These are phyloP conservation scores for Falco concolor DNA, from an alignment of 2,797 vertebrate genomes.

Conservation along the genomic window DNA sequence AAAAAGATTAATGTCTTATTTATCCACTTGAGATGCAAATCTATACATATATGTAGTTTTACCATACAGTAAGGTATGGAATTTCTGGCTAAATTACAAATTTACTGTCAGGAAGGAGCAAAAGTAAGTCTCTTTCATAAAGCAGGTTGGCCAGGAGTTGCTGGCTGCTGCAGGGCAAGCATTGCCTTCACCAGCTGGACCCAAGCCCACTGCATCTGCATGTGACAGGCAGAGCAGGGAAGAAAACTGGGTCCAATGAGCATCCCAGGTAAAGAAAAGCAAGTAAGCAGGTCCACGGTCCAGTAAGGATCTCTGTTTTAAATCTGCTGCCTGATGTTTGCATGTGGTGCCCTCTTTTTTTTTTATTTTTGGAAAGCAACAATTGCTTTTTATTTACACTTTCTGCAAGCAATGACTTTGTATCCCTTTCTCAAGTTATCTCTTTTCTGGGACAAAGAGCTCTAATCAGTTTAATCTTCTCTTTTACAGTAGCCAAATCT, in stretches of 20 bases:
- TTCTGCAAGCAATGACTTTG: background rate
- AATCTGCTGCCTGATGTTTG: background rate
- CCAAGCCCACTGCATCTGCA: background rate
- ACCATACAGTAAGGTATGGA: background rate
- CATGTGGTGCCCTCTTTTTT: background rate
- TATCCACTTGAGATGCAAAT: background rate
- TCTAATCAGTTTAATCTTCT: background rate
- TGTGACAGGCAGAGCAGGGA: background rate
- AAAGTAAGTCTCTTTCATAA: background rate
- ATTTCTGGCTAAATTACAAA: background rate
- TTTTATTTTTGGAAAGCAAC: background rate
- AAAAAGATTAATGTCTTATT: background rate
- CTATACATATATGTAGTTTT: background rate
- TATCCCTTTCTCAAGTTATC: background rate
- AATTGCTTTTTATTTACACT: background rate
- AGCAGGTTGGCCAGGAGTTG: background rate
- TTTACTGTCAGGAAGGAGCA: background rate
- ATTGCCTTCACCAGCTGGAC: background rate
- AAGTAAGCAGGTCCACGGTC: background rate
- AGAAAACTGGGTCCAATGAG: background rate
- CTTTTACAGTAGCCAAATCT: background rate
- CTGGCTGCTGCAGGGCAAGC: accelerated
- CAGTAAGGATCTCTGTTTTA: background rate
- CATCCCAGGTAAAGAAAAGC: background rate
- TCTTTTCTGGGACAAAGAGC: background rate